Base-by-base conservation (phyloP, 2,888 invertebrate species). In the Galeruca laticollis region DNA sequence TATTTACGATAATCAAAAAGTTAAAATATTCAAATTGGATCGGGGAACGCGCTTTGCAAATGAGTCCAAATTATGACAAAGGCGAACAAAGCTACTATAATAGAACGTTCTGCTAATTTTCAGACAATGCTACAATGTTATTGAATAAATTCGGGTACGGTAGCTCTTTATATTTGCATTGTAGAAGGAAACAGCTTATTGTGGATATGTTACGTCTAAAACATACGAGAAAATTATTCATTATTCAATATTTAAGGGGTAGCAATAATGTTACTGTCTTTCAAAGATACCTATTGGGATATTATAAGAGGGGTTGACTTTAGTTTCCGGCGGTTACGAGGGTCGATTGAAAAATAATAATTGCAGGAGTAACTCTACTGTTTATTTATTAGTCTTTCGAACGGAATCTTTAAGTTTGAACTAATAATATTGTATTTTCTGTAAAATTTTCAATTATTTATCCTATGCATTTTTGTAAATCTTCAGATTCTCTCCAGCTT, bases 21-120 rank as follows among this genome's bases (percentile, higher is more conserved):
- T 61, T 68, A 59, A 57, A 63, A 68, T 68, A 68, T 68, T 68
- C 68, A 68, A 68, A 68, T 68, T 68, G 49, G 63, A 15, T 37
- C 31, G 31, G n/a, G 51, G 31, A 60, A 54, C 47, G 47, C 31
- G 59, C 37, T 62, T 62, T 43, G 56, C 40, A 54, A 64, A 64
- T 54, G 52, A 54, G 54, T 43, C 56, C 56, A 33, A 56, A 43
- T 64, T 64, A 64, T 40, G 21, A 64, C 64, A 64, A 64, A 56
- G 31, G 64, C 37, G 4, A 13, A 13, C 18, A 43, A 20, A 33
- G 57, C 47, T 65, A 57, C 31, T 63, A 64, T 43, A 40, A 65
- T 43, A 33, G 49, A 57, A 57, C 31, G 56, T 56, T 65, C 57
- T 47, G 33, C 65, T 57, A 65, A 65, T 65, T 65, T 37, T 47